phyloP scores from a whole-genome alignment of 2,113 vertebrate species.

The Grammomys dolichurus region DNA sequence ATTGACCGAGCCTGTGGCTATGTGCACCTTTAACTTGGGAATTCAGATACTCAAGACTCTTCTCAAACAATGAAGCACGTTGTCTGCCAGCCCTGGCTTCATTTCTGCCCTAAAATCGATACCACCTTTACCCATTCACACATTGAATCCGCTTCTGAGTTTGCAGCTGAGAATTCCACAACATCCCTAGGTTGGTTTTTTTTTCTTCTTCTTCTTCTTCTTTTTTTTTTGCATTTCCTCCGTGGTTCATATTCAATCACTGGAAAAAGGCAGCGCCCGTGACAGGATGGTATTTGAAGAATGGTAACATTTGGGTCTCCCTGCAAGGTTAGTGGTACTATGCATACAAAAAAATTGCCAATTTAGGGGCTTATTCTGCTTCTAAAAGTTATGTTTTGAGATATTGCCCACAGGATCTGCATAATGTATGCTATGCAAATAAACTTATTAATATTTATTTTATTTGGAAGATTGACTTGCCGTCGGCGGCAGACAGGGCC shows the following conservation, averaged over 20 bases:
- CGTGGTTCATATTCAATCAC: slow-evolving; percentile 28
- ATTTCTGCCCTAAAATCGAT: slow-evolving; percentile 42
- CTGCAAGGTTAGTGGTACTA: slow-evolving; percentile 47
- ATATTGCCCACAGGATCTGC: slow-evolving; percentile 56
- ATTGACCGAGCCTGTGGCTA: neutral
- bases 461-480: slow-evolving; percentile 67
- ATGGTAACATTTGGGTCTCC: slow-evolving; percentile 46
- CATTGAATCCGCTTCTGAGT: slow-evolving; percentile 55
- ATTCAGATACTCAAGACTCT: neutral
- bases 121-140: slow-evolving; percentile 41
- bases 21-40: neutral
- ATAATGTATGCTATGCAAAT: slow-evolving; percentile 57
- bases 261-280: slow-evolving; percentile 58
- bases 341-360: slow-evolving; percentile 58
- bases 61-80: neutral
- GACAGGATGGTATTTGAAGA: slow-evolving; percentile 59
- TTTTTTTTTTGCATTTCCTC: slow-evolving; percentile 61
- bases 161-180: slow-evolving; percentile 43
- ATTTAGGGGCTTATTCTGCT: slow-evolving; percentile 70
- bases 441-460: slow-evolving; percentile 74
- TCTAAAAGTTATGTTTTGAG: slow-evolving; percentile 64
- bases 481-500: slow-evolving; percentile 24
- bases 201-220: slow-evolving; percentile 16
- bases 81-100: neutral
- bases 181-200: neutral